Conservation (phyloP, 2,113 vertebrate genomes). For the Hippocampus abdominalis region DNA sequence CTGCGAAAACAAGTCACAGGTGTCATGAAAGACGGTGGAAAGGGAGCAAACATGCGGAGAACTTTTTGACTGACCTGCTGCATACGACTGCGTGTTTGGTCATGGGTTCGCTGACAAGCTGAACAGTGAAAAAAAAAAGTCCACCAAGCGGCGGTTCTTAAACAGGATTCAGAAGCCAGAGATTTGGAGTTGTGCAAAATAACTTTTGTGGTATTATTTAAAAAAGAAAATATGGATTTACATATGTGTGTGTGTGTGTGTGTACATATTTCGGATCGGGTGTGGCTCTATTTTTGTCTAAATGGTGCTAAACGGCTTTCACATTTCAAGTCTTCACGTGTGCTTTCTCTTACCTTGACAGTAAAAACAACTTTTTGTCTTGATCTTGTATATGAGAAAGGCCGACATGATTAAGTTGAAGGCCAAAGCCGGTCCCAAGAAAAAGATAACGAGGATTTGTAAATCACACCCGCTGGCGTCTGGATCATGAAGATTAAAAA, state of each 20-base stretch:
- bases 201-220: too few species aligned
- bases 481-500: not conserved
- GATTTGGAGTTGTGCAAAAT: not conserved
- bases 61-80: not conserved
- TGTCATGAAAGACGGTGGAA: not conserved
- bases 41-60: not conserved
- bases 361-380: conserved; percentile 6
- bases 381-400: conserved; percentile 18
- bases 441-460: fast-evolving
- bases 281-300: too few species aligned
- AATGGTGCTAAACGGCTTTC: too few species aligned
- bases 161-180: not conserved
- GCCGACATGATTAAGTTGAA: not conserved
- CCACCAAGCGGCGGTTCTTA: not conserved
- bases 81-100: not conserved
- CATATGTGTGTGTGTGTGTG: too few species aligned
- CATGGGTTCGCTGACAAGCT: not conserved
- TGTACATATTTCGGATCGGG: too few species aligned
- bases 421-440: conserved; percentile 19
- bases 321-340: not conserved
- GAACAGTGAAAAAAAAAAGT: not conserved
- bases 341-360: not conserved
- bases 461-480: not conserved
- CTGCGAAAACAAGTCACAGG: not conserved
- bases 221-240: too few species aligned